Base-by-base conservation (phyloP, 2,113 vertebrate genomes). In the Tetrao urogallus region DNA sequence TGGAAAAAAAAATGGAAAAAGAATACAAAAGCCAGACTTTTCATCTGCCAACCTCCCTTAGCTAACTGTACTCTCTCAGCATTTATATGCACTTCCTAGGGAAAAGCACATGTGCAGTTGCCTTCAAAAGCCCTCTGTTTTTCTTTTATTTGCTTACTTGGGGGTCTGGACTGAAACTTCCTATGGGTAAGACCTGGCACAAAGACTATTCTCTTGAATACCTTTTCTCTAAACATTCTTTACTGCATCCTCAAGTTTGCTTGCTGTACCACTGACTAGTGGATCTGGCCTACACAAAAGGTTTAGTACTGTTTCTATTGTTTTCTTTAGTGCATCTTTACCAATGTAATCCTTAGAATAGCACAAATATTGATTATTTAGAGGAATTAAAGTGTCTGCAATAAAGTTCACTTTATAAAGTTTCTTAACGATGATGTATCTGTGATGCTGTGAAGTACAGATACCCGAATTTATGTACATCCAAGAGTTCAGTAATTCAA, bases 241-340 rank as follows among this genome's bases (percentile, higher is more conserved):
- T 85, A 83, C 73, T 81, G 43, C 32, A 64, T 83, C 77, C 92
- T 63, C 54, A 83, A 50, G 54, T 65, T 94, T 92, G 60, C 72
- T 84, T 75, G 82, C 70, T 88, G 70, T 47, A 93, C 67, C 52
- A 48, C 60, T 71, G 2, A 71, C 52, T 11, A 6, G 42, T 34
- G 13, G 15, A 63, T 28, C 47, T 75, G 52, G 38, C 74, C 77
- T 61, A 65, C 16, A 50, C 22, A 60, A 3, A 36, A 52, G n/a
- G 10, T n/a, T 79, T 75, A 65, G 7, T 34, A 30, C 15, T 74
- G 81, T 74, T 22, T 52, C 66, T 25, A 36, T 20, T 47, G 8
- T 64, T 88, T 50, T 56, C 20, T 9, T 74, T n/a, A 27, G 22
- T 47, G 17, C 47, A 28, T 30, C 85, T 86, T 90, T 69, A 40